Conservation (phyloP, 2,113 vertebrate species). For the Turnix velox region DNA sequence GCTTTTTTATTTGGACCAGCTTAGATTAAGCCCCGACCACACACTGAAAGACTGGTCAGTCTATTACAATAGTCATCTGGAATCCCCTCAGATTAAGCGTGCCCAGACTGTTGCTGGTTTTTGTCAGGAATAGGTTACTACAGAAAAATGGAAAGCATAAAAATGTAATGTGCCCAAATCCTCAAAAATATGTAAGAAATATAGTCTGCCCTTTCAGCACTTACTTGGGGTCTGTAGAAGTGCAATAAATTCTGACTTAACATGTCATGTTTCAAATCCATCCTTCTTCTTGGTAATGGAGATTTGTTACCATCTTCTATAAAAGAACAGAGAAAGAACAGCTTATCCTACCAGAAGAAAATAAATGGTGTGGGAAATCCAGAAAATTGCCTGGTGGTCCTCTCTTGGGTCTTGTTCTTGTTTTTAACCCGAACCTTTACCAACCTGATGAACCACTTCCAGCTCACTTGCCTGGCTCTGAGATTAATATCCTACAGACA, state of each 20-base stretch:
- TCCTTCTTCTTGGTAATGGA: neutral
- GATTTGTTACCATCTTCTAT: neutral
- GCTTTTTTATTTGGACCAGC: neutral
- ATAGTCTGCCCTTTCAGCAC: neutral
- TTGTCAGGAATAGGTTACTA: neutral
- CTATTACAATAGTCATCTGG: neutral
- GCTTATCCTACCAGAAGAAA: neutral
- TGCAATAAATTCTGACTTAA: neutral
- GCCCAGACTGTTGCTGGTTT: neutral
- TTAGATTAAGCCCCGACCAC: constrained; percentile 6
- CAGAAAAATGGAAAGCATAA: neutral
- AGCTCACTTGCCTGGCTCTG: neutral
- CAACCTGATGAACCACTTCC: neutral
- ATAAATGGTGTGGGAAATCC: neutral
- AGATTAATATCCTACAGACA: neutral
- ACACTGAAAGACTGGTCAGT: neutral
- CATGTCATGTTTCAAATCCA: neutral
- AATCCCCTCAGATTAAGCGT: neutral
- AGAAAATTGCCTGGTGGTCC: neutral
- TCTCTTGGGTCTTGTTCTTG: neutral
- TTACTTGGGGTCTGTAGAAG: neutral
- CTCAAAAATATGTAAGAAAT: neutral
- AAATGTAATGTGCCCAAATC: neutral
- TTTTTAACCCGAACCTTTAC: neutral
- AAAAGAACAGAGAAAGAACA: neutral